Conservation (phyloP, 1,140 invertebrate genomes). For the Heliconius congener region DNA sequence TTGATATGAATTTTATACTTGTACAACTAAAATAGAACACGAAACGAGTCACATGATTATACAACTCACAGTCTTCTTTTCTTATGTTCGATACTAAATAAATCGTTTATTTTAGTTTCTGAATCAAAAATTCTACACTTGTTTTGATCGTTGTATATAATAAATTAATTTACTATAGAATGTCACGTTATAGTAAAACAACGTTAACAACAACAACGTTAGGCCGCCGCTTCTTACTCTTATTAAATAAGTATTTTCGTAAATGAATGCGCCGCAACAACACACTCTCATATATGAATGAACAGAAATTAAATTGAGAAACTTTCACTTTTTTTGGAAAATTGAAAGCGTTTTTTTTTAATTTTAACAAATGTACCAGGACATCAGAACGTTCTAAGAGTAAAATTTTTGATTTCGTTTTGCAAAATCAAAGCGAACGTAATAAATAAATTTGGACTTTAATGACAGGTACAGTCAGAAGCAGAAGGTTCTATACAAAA, state of each 20-base stretch:
- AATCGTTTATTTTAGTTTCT: neutral
- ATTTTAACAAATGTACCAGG: constrained; percentile 13
- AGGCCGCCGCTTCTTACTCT: neutral
- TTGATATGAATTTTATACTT: constrained; percentile 36
- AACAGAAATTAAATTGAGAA: no score
- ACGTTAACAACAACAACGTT: neutral
- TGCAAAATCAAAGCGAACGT: neutral
- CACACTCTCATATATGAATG: no score
- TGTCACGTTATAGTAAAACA: neutral
- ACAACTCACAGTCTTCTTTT: neutral
- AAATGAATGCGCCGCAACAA: no score
- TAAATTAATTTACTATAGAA: neutral
- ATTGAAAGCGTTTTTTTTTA: neutral
- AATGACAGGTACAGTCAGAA: neutral
- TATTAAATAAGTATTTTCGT: no score
- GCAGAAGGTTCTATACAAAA: neutral
- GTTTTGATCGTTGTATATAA: neutral
- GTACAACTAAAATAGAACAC: neutral
- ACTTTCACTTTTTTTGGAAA: constrained; percentile 9
- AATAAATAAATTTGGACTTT: neutral
- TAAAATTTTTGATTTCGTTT: constrained; percentile 8
- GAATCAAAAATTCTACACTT: neutral
- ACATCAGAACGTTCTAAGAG: constrained; percentile 7
- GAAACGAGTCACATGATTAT: neutral
- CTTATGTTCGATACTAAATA: neutral